A percentile compares a stretch with the other conserved stretches of the same genome.
These are phyloP conservation scores for Drosophila demipolita DNA, from an alignment of 2,888 invertebrate genomes.

Conservation along the genomic window DNA sequence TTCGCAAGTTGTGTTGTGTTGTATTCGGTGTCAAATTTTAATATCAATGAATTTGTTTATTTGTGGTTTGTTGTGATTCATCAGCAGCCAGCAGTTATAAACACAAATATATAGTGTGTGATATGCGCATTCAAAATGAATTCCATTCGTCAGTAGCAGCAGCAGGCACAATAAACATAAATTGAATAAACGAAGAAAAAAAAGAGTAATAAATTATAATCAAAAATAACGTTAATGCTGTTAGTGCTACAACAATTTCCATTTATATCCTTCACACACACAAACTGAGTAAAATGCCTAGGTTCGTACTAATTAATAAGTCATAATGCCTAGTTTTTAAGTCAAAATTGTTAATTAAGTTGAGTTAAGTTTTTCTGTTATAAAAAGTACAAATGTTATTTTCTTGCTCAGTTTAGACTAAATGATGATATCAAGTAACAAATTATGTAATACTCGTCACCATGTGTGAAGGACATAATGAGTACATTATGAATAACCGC, in stretches of 20 bases:
- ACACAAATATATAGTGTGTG: slow-evolving; percentile 16
- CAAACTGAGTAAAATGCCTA: neutral
- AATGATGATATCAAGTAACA: slow-evolving; percentile 1
- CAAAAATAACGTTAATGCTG: slow-evolving; percentile 20
- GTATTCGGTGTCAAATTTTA: slow-evolving; percentile 45
- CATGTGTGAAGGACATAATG: slow-evolving; percentile 32
- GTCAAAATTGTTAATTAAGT: neutral
- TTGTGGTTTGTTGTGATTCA: slow-evolving; percentile 48
- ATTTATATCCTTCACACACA: slow-evolving; percentile 12
- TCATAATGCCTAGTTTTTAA: neutral
- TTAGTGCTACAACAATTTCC: neutral
- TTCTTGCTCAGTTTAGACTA: neutral
- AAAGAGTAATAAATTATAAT: slow-evolving; percentile 60
- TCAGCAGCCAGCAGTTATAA: slow-evolving; percentile 42
- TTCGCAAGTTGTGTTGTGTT: slow-evolving; percentile 28
- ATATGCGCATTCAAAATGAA: slow-evolving; percentile 29
- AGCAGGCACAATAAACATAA: slow-evolving; percentile 70
- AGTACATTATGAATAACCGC: slow-evolving; percentile 40
- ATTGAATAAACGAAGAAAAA: slow-evolving; percentile 70
- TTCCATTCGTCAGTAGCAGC: slow-evolving; percentile 62
- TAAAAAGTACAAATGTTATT: slow-evolving; percentile 6
- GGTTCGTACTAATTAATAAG: neutral
- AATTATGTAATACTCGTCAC: slow-evolving; percentile 8
- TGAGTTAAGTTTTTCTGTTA: slow-evolving; percentile 5
- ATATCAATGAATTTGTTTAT: slow-evolving; percentile 57